phyloP scores from a whole-genome alignment of 1,140 invertebrate genomes.

The Bombus huntii region DNA sequence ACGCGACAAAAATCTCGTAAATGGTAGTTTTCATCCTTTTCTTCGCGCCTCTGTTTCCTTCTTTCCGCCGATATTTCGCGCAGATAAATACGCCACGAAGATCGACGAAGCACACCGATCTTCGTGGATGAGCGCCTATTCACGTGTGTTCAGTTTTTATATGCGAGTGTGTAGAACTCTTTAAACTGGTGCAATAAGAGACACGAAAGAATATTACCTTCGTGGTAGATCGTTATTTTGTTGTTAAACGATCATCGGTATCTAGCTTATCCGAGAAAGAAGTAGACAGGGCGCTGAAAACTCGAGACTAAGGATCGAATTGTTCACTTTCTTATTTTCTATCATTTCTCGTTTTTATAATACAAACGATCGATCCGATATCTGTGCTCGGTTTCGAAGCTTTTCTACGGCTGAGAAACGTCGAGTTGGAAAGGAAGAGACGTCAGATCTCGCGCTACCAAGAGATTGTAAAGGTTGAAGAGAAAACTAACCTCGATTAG shows the following conservation, averaged over 20 bases:
- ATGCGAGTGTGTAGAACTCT: neutral
- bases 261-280: neutral
- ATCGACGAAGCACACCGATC: neutral
- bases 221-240: constrained; percentile 7
- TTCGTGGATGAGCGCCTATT: neutral
- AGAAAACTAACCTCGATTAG: neutral
- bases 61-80: neutral
- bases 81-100: neutral
- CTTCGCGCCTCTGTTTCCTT: neutral
- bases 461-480: neutral
- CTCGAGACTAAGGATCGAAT: constrained; percentile 16
- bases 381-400: neutral
- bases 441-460: neutral
- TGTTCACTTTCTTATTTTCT: constrained; percentile 21
- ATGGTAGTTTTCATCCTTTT: neutral
- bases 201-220: neutral
- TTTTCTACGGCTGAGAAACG: neutral
- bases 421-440: neutral
- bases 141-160: neutral
- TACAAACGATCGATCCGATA: neutral
- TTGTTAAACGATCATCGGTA: constrained; percentile 1
- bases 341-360: neutral
- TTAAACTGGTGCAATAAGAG: constrained; percentile 50
- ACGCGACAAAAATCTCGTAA: neutral
- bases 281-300: neutral